Conservation (phyloP, 2,888 invertebrate genomes). For the Cheilosia pagana region DNA sequence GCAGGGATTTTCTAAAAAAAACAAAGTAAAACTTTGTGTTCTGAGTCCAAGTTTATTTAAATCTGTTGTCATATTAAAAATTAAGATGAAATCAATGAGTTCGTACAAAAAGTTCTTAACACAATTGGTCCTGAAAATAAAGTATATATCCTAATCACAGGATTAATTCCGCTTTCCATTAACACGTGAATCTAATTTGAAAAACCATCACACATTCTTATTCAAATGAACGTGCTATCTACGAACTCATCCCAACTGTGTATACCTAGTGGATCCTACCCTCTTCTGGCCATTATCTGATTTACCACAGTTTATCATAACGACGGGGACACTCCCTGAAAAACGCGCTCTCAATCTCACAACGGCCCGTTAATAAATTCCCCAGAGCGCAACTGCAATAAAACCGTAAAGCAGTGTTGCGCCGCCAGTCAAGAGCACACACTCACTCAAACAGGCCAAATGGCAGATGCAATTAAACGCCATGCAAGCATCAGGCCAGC, state of each 20-base stretch:
- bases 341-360: conserved; percentile 22
- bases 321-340: conserved; percentile 42
- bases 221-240: background rate
- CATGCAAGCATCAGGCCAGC: conserved; percentile 33
- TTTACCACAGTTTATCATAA: conserved; percentile 40
- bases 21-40: too few species aligned
- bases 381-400: conserved; percentile 14
- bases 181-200: too few species aligned
- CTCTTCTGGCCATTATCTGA: conserved; percentile 19
- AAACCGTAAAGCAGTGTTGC: conserved; percentile 32
- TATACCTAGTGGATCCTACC: background rate
- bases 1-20: too few species aligned
- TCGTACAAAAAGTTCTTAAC: too few species aligned
- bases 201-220: too few species aligned
- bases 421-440: conserved; percentile 32
- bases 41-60: too few species aligned
- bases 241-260: background rate
- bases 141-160: too few species aligned
- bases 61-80: too few species aligned
- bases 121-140: too few species aligned
- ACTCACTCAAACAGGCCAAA: conserved; percentile 35
- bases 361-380: conserved; percentile 33
- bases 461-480: conserved; percentile 59
- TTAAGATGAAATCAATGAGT: too few species aligned
- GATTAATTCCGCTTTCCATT: too few species aligned